Evolutionary conservation across 2,113 vertebrate species (phyloP).

Genomic region (Litocranius walleri): DNA sequence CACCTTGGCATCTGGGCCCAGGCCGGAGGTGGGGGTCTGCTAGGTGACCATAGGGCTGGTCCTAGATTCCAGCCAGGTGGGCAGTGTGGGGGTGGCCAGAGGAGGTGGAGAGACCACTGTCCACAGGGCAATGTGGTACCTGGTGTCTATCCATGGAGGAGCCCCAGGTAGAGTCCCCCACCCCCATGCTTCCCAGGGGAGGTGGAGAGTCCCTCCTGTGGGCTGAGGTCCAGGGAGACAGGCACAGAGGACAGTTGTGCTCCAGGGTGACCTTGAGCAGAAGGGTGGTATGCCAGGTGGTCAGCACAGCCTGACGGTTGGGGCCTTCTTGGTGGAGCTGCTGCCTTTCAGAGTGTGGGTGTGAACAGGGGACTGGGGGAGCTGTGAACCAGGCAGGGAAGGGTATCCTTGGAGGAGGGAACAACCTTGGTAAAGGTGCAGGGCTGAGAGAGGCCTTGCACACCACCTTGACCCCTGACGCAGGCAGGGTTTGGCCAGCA

Average conservation of each 20-base stretch:
- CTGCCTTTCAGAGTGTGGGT: not conserved
- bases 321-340: not conserved
- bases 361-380: accelerated
- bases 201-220: not conserved
- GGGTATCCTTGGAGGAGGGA: accelerated
- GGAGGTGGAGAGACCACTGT: not conserved
- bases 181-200: not conserved
- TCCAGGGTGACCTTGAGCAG: not conserved
- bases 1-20: not conserved
- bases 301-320: not conserved
- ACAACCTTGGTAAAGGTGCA: not conserved
- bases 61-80: not conserved
- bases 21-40: not conserved
- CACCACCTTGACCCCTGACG: accelerated
- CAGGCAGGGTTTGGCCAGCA: not conserved
- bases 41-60: not conserved
- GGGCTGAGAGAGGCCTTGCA: not conserved
- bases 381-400: not conserved
- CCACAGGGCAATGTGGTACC: not conserved
- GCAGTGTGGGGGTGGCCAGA: not conserved
- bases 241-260: not conserved
- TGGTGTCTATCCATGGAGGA: not conserved
- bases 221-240: not conserved
- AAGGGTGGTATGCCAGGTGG: not conserved
- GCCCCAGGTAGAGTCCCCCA: not conserved